Conservation (phyloP, 23 tunicate genomes). For the Halocynthia aurantium region DNA sequence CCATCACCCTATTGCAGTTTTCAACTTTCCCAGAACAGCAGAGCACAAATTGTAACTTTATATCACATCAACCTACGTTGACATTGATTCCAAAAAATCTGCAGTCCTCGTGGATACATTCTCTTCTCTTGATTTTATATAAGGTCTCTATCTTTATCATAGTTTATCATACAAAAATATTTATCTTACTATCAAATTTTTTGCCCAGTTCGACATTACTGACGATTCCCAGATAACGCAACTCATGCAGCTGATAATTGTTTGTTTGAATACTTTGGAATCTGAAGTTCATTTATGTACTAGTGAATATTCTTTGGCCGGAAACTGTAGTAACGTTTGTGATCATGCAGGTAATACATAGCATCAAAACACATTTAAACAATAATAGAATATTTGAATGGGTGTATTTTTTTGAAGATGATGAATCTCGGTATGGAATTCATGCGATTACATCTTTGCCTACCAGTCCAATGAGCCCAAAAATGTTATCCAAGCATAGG, state of each 20-base stretch:
- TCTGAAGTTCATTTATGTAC: constrained; percentile 30
- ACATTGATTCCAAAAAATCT: constrained; percentile 3
- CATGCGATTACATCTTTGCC: too few relatives aligned
- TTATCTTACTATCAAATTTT: not conserved
- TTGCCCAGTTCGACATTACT: constrained; percentile 15
- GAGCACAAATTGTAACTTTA: not conserved
- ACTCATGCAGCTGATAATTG: constrained; percentile 14
- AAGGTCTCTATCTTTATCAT: constrained; percentile 33
- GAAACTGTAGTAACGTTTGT: not conserved
- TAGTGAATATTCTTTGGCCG: not conserved
- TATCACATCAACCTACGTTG: constrained; percentile 8
- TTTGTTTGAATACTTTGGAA: constrained; percentile 33
- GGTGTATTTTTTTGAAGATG: too few relatives aligned
- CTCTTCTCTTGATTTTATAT: constrained; percentile 51
- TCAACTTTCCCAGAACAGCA: constrained; percentile 3
- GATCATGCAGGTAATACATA: too few relatives aligned
- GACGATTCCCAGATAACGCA: constrained; percentile 21
- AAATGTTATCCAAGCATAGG: too few relatives aligned
- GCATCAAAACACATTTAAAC: too few relatives aligned
- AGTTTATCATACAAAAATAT: not conserved
- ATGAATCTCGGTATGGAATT: too few relatives aligned
- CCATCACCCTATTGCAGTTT: constrained; percentile 27
- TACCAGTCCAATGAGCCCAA: too few relatives aligned
- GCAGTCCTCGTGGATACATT: constrained; percentile 47
- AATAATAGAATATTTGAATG: too few relatives aligned